These are phyloP conservation scores for Drosophila paracracens DNA, from an alignment of 2,888 invertebrate genomes.

Conservation along the genomic window DNA sequence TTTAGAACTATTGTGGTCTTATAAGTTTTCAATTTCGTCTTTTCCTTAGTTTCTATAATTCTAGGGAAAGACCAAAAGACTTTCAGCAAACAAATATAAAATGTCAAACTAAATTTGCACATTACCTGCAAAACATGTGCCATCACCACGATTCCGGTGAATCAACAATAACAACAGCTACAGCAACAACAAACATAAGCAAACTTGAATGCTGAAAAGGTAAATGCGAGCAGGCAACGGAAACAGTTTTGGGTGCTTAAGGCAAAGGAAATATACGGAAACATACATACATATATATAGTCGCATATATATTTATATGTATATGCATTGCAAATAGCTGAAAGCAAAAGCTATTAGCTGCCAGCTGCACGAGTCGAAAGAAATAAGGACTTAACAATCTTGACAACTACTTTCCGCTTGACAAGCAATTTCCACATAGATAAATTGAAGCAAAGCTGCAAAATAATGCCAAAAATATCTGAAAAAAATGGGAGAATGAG, in stretches of 20 bases:
- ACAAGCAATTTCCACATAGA: slow-evolving; percentile 84
- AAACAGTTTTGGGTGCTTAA: slow-evolving; percentile 59
- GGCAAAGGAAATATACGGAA: slow-evolving; percentile 18
- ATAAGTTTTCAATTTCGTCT: slow-evolving; percentile 4
- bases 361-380: slow-evolving; percentile 52
- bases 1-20: slow-evolving; percentile 6
- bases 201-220: slow-evolving; percentile 47
- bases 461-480: slow-evolving; percentile 25
- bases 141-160: slow-evolving; percentile 37
- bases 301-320: slow-evolving; percentile 5
- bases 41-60: slow-evolving; percentile 29
- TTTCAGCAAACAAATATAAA: slow-evolving; percentile 66
- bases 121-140: slow-evolving; percentile 62
- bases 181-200: slow-evolving; percentile 33
- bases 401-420: slow-evolving; percentile 85
- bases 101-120: slow-evolving; percentile 79
- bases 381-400: slow-evolving; percentile 84
- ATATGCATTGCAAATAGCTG: slow-evolving; percentile 28
- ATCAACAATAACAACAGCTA: slow-evolving; percentile 26
- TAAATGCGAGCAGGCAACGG: slow-evolving; percentile 35
- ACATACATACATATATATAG: background rate
- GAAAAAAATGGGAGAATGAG: slow-evolving; percentile 6
- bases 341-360: slow-evolving; percentile 60
- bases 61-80: slow-evolving; percentile 38
- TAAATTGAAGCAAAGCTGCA: slow-evolving; percentile 64